These are phyloP conservation scores for Cyclina sinensis DNA, from an alignment of 1,140 invertebrate genomes.

Conservation along the genomic window DNA sequence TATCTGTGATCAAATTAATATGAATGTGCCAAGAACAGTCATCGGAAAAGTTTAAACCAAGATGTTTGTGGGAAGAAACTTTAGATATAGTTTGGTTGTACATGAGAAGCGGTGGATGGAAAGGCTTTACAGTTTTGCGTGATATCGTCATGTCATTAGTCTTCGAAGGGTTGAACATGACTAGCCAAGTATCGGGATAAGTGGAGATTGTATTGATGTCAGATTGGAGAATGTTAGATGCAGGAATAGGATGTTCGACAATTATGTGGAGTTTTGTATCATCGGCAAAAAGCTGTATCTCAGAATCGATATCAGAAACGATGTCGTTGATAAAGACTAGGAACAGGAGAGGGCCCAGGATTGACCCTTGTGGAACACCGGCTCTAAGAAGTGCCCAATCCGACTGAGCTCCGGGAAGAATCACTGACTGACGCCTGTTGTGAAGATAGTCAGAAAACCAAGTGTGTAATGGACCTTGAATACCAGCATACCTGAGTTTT, in stretches of 20 bases:
- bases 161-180: conserved; percentile 49
- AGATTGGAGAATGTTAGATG: neutral
- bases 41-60: conserved; percentile 4
- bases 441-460: neutral
- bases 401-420: neutral
- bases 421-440: neutral
- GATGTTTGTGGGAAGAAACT: no score
- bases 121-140: neutral
- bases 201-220: neutral
- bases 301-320: neutral
- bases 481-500: neutral
- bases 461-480: neutral
- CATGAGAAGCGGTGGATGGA: neutral
- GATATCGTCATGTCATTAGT: conserved; percentile 26
- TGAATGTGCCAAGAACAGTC: conserved; percentile 27
- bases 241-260: neutral
- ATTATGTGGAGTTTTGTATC: neutral
- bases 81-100: neutral
- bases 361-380: neutral
- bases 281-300: neutral
- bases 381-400: neutral
- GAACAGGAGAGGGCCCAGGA: neutral
- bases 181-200: conserved; percentile 2
- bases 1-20: conserved; percentile 48
- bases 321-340: no score